phyloP scores from a whole-genome alignment of 2,113 vertebrate species.

The Antennarius striatus region DNA sequence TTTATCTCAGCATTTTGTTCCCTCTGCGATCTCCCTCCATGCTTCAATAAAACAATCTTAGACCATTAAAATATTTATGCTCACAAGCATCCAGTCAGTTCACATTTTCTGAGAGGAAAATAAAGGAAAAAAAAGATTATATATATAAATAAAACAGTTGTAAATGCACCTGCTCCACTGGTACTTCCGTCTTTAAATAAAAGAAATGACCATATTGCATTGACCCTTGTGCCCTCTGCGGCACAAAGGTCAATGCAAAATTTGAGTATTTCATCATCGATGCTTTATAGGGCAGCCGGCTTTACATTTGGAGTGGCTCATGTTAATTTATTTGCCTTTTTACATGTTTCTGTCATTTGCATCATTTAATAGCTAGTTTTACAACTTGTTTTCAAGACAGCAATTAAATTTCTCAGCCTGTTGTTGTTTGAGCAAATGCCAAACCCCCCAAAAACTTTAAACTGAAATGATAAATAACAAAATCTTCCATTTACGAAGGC shows the following conservation, averaged over 20 bases:
- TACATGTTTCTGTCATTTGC: neutral
- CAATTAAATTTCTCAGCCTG: no score
- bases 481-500: no score
- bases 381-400: no score
- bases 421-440: no score
- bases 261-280: slow-evolving; percentile 2
- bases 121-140: slow-evolving; percentile 1
- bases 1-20: slow-evolving; percentile 59
- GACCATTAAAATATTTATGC: slow-evolving; percentile 71
- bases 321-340: neutral
- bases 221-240: no score
- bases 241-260: slow-evolving; percentile 5
- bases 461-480: no score
- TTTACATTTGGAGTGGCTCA: neutral
- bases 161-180: slow-evolving; percentile 57
- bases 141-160: neutral
- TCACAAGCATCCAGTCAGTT: slow-evolving; percentile 44
- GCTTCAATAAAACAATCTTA: slow-evolving; percentile 58
- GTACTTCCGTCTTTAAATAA: no score
- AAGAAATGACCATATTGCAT: no score
- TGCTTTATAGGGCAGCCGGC: neutral
- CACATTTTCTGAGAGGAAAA: slow-evolving; percentile 54
- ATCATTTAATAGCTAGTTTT: neutral
- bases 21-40: slow-evolving; percentile 48
- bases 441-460: no score